A percentile compares a stretch with the other conserved stretches of the same genome.
Conservation (phyloP, 2,797 vertebrate species). For the Mastacembelus armatus region DNA sequence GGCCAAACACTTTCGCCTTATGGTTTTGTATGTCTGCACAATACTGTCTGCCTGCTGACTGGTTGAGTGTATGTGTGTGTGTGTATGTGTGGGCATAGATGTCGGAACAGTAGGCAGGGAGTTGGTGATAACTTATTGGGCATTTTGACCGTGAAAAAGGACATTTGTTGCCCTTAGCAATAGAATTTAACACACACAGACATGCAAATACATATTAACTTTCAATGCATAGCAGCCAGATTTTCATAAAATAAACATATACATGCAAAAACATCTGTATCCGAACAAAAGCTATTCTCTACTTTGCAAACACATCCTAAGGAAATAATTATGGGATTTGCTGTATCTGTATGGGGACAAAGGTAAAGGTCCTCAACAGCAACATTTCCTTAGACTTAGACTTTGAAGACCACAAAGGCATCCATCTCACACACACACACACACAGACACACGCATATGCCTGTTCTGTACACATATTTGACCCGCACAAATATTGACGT, state of each 20-base stretch:
- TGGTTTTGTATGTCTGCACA: slow-evolving; percentile 41
- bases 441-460: background rate
- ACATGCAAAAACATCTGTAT: slow-evolving; percentile 26
- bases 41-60: slow-evolving; percentile 45
- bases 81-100: slow-evolving; percentile 47
- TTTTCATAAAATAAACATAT: slow-evolving; percentile 11
- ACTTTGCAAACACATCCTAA: slow-evolving; percentile 24
- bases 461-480: slow-evolving; percentile 33
- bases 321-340: slow-evolving; percentile 26
- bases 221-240: slow-evolving; percentile 14
- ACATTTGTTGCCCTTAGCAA: slow-evolving; percentile 70
- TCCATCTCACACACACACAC: slow-evolving; percentile 5
- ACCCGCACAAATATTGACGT: slow-evolving; percentile 48
- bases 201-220: slow-evolving; percentile 45
- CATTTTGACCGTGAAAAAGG: slow-evolving; percentile 78
- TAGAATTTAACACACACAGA: slow-evolving; percentile 41
- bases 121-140: slow-evolving; percentile 73
- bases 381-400: slow-evolving; percentile 21
- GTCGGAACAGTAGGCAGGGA: slow-evolving; percentile 60
- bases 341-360: slow-evolving; percentile 22
- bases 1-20: slow-evolving; percentile 23
- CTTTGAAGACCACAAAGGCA: slow-evolving; percentile 14
- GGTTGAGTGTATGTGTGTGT: slow-evolving; percentile 28
- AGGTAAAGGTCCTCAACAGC: slow-evolving; percentile 17
- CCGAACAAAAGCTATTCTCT: slow-evolving; percentile 4